phyloP scores from a whole-genome alignment of 1,140 invertebrate species.

The Pseudomyrmex sp. region DNA sequence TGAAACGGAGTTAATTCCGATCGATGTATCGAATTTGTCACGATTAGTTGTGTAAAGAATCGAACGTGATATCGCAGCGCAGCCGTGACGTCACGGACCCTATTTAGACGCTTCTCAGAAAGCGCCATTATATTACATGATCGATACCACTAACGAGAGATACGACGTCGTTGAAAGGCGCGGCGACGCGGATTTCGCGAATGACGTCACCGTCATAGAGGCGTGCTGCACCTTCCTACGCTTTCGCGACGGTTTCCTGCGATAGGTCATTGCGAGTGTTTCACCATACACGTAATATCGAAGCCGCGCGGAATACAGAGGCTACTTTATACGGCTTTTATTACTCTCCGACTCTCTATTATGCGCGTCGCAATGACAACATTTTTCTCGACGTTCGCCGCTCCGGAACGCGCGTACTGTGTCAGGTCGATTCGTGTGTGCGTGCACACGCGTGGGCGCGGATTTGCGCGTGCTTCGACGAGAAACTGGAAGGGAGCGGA shows the following conservation, averaged over 20 bases:
- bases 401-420: constrained; percentile 49
- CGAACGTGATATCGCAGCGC: constrained; percentile 2
- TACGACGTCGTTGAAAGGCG: not conserved
- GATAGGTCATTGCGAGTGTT: not conserved
- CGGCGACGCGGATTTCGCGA: not conserved
- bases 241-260: not conserved
- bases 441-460: constrained; percentile 41
- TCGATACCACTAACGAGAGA: constrained; percentile 24
- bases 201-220: constrained; percentile 22
- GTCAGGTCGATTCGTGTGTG: not conserved
- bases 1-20: not conserved
- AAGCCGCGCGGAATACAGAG: not conserved
- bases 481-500: not conserved
- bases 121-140: constrained; percentile 6
- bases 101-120: constrained; percentile 26
- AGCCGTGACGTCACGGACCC: constrained; percentile 31
- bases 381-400: constrained; percentile 26
- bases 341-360: not conserved
- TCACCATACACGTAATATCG: not conserved
- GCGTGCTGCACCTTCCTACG: constrained; percentile 27
- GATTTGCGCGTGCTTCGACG: constrained; percentile 41
- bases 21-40: constrained; percentile 9
- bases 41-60: not conserved
- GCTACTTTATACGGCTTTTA: not conserved
- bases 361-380: constrained; percentile 25